Evolutionary conservation across 92 coral and sea anemone genomes (phyloP), one percentile per base, ranked within the genome.

Genomic region (Zoanthus gigantus): DNA sequence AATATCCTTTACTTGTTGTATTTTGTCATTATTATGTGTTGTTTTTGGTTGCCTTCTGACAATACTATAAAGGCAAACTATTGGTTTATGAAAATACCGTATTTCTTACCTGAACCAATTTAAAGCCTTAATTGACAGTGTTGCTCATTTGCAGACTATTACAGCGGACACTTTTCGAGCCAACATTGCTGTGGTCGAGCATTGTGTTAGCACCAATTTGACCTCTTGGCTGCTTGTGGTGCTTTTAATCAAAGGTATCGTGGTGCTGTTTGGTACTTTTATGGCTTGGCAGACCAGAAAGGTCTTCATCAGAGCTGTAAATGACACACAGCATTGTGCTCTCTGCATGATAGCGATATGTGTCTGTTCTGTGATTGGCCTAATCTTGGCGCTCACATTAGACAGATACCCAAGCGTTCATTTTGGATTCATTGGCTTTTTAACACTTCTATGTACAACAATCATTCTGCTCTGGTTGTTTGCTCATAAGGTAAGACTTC

Each of bases 271-370:
- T 67, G 99, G 99, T 0, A 92, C 89, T 6, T 95, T 94, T 65
- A 93, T 97, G 83, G 96, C 99, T n/a, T 94, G 99, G 98, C 98
- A 95, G 82, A 93, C 96, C 6, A 92, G 99, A 17, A 89, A 92
- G 42, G 87, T 97, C 53, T 97, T 88, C 93, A 95, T 96, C 60
- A 94, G 94, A 3, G 82, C 94, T 5, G 89, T 97, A 12, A 89
- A 95, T 63, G 99, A 97, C 88, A 96, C 98, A 7, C 99, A 92
- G 15, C 92, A 94, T 76, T 94, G 98, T 54, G 99, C 84, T 32
- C 81, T 91, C 6, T 95, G 98, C 75, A 79, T 97, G 91, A 88
- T 97, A 34, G 87, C 90, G 5, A 95, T 93, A 52, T 66, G 87
- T 42, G 66, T 91, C 79, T 95, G 90, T 34, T 83, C 89, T 68